A percentile compares a stretch with the other conserved stretches of the same genome.
phyloP scores from a whole-genome alignment of 2,888 invertebrate species.

The Caenorhabditis macrosperma region DNA sequence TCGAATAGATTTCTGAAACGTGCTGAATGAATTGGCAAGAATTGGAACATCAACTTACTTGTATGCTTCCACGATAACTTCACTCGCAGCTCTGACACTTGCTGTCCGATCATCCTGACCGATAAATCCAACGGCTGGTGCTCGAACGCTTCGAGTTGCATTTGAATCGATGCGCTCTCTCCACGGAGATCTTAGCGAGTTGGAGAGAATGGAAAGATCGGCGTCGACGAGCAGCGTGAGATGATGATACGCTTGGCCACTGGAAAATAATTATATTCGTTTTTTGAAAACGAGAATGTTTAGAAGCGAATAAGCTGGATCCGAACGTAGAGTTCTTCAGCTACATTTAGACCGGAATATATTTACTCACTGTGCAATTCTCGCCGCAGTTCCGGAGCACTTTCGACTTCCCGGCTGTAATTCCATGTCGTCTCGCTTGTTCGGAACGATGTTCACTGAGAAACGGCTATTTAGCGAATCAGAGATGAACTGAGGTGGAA shows the following conservation, averaged over 20 bases:
- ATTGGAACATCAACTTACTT: slow-evolving; percentile 16
- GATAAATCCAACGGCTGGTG: slow-evolving; percentile 88
- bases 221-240: slow-evolving; percentile 93
- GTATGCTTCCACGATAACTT: slow-evolving; percentile 86
- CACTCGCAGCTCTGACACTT: slow-evolving; percentile 84
- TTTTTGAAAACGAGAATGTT: no score
- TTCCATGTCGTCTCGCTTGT: slow-evolving; percentile 90
- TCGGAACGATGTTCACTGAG: slow-evolving; percentile 82
- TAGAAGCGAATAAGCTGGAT: no score
- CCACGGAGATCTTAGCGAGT: slow-evolving; percentile 65
- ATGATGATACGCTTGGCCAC: slow-evolving; percentile 94
- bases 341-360: no score
- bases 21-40: not conserved
- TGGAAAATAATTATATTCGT: not conserved
- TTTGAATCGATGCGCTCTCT: slow-evolving; percentile 88
- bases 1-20: slow-evolving; percentile 82
- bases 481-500: slow-evolving; percentile 85
- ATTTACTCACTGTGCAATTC: slow-evolving; percentile 85
- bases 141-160: slow-evolving; percentile 89
- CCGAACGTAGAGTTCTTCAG: no score
- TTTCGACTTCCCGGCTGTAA: slow-evolving; percentile 81
- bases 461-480: slow-evolving; percentile 86
- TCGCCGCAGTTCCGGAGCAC: slow-evolving; percentile 94
- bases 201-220: slow-evolving; percentile 70
- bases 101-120: slow-evolving; percentile 85